Base-by-base conservation (phyloP, 2,888 invertebrate genomes). In the Drosophila infuscata region DNA sequence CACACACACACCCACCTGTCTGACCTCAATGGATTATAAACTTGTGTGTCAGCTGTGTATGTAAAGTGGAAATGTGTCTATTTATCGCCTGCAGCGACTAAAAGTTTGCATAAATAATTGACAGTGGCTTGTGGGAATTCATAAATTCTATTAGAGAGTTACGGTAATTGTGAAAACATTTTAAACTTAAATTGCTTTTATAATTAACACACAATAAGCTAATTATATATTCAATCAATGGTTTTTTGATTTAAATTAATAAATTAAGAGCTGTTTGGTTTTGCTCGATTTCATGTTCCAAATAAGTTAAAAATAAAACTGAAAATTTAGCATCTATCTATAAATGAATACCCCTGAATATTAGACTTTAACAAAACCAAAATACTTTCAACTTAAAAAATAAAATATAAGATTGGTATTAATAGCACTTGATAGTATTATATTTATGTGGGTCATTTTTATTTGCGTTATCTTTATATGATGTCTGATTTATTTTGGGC, bases 11-110 rank as follows among this genome's bases (percentile, higher is more conserved):
- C 58, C 54, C 54, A n/a, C 12, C 51, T 66, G 58, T 71, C 67
- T 87, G 85, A 85, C 83, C 83, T 73, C 85, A 85, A 76, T 83
- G 74, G 78, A 73, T 41, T 70, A 68, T 60, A 53, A 71, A 64
- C 71, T 75, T 78, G 48, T 64, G 53, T 58, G 59, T 66, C 74
- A 78, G 57, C 46, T 68, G 73, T 53, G 67, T 65, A 79, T 77
- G 46, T 84, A 52, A 85, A 84, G 88, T 85, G 85, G 72, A 82
- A 81, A 71, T 63, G 51, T 70, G 62, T 54, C 33, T 53, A 57
- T 54, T 64, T 60, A 66, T 61, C 61, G 46, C 66, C 53, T 58
- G 29, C 63, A 52, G 49, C 58, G 48, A 54, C 59, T 65, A 52
- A 57, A 38, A 75, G 58, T 63, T 78, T 52, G 41, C 67, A 68